Evolutionary conservation across 23 tunicate genomes (phyloP).

Genomic region (Oikopleura dioica): DNA sequence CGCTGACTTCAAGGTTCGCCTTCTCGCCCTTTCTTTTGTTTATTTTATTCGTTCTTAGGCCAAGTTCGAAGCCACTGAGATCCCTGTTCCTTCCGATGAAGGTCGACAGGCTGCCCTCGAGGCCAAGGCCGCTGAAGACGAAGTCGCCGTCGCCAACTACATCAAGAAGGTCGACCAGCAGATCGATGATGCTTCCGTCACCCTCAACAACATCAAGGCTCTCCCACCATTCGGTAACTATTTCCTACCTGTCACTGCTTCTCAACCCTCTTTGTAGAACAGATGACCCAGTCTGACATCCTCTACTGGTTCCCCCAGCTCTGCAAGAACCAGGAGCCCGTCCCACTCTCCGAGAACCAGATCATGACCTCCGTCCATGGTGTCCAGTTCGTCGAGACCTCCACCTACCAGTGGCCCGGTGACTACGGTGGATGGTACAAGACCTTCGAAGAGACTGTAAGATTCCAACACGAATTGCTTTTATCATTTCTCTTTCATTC

Average conservation of each 20-base stretch:
- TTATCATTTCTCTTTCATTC: too few species aligned
- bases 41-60: not conserved
- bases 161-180: not conserved
- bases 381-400: not conserved
- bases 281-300: not conserved
- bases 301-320: constrained; percentile 9
- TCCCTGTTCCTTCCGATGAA: constrained; percentile 11
- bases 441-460: not conserved
- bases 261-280: not conserved
- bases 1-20: constrained; percentile 29
- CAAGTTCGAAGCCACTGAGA: not conserved
- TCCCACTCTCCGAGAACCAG: not conserved
- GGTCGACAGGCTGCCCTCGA: not conserved
- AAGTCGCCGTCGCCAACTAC: constrained; percentile 2
- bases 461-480: too few species aligned
- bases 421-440: not conserved
- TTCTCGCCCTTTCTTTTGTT: not conserved
- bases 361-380: not conserved
- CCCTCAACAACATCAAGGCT: constrained; percentile 8
- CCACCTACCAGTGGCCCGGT: not conserved
- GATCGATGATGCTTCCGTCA: constrained; percentile 1
- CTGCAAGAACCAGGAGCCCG: not conserved
- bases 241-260: too few species aligned
- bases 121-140: not conserved
- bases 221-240: constrained; percentile 11